A percentile compares a stretch with the other conserved stretches of the same genome.
Evolutionary conservation across 2,888 invertebrate species (phyloP).

Genomic region (Drosophila imparisetae): DNA sequence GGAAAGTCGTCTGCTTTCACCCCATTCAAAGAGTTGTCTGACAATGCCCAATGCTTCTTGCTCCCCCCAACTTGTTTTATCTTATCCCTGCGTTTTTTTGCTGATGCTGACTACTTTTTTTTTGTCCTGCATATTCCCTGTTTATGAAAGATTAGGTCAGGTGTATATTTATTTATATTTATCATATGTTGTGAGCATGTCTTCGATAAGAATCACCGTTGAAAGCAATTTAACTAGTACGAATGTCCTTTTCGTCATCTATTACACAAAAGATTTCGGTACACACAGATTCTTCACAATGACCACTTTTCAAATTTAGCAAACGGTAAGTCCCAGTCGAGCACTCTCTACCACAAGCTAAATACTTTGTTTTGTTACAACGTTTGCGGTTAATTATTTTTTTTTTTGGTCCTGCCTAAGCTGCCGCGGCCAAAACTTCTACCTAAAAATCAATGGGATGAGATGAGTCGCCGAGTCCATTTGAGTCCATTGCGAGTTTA

Average conservation of each 20-base stretch:
- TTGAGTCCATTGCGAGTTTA: slow-evolving; percentile 7
- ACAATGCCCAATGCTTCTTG: slow-evolving; percentile 1
- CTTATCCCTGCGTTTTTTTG: slow-evolving; percentile 26
- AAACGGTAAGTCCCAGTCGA: not conserved
- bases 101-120: slow-evolving; percentile 25
- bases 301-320: not conserved
- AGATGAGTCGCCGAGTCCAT: slow-evolving; percentile 36
- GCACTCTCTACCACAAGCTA: not conserved
- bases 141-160: slow-evolving; percentile 2
- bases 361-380: slow-evolving; percentile 32
- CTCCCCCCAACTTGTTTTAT: not conserved
- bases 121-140: slow-evolving; percentile 2
- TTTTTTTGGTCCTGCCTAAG: slow-evolving; percentile 44
- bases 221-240: not conserved
- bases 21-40: slow-evolving; percentile 16
- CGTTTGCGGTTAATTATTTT: slow-evolving; percentile 70
- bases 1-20: slow-evolving; percentile 14
- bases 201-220: not conserved
- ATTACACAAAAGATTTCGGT: not conserved
- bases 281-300: not conserved
- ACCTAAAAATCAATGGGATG: slow-evolving; percentile 64
- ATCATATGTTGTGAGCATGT: not conserved
- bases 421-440: slow-evolving; percentile 20
- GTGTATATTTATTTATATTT: not conserved
- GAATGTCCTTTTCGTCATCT: not conserved